A percentile compares a stretch with the other conserved stretches of the same genome.
Evolutionary conservation across 2,888 invertebrate genomes (phyloP).

Genomic region (Clanis bilineata): DNA sequence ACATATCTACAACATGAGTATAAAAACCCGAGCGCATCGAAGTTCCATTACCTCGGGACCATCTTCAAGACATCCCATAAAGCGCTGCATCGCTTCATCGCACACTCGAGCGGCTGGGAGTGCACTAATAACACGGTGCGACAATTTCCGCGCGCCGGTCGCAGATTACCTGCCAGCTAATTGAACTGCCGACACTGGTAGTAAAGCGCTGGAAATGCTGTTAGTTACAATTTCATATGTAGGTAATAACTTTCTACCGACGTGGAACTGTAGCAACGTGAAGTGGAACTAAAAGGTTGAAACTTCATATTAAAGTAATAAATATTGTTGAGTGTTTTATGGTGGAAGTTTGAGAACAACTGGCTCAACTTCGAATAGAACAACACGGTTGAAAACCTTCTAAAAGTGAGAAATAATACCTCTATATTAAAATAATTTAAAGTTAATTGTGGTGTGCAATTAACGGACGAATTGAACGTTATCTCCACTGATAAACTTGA

Average conservation of each 20-base stretch:
- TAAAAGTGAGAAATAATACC: too few relatives aligned
- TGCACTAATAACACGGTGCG: constrained; percentile 41
- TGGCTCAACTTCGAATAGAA: neutral
- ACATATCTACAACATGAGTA: neutral
- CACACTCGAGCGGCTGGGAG: constrained; percentile 20
- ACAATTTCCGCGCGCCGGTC: constrained; percentile 45
- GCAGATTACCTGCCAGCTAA: constrained; percentile 45
- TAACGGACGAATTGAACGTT: too few relatives aligned
- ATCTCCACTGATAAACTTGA: too few relatives aligned
- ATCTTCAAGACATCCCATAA: constrained; percentile 8
- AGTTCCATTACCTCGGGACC: constrained; percentile 1
- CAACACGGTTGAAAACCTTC: neutral
- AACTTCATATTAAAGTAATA: constrained; percentile 11
- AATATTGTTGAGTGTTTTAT: constrained; percentile 4
- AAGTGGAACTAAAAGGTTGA: neutral
- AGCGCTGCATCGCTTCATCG: constrained; percentile 9
- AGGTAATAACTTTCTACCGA: constrained; percentile 1
- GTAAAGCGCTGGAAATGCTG: constrained; percentile 44
- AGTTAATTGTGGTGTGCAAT: neutral
- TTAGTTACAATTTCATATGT: constrained; percentile 29
- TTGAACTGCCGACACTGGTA: constrained; percentile 41
- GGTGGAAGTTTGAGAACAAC: neutral
- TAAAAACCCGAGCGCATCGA: neutral
- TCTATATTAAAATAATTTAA: neutral
- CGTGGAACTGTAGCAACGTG: neutral